Percentiles rank a stretch among this genome's conserved stretches.
These are phyloP conservation scores for Malacoraja senta DNA, from an alignment of 2,797 vertebrate genomes.

Conservation along the genomic window DNA sequence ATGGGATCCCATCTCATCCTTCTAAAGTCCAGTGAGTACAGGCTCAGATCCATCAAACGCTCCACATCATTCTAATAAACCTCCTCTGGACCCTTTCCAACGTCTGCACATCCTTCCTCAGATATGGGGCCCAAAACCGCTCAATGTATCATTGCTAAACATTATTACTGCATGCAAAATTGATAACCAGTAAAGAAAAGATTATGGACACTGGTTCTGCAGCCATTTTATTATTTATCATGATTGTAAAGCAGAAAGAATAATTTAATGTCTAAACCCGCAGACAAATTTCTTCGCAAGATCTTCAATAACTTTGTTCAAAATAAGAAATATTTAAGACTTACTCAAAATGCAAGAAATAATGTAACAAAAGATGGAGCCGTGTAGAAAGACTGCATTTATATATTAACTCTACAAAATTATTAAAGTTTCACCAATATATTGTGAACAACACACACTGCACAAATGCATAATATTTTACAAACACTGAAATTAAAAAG, in stretches of 20 bases:
- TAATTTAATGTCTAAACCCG: not conserved
- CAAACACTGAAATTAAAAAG: constrained; percentile 1
- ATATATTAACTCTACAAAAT: not conserved
- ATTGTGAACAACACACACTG: not conserved
- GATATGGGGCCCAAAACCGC: too few species aligned
- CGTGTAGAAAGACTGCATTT: not conserved
- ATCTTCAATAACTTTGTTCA: not conserved
- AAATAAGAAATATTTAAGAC: not conserved
- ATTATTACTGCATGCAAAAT: not conserved
- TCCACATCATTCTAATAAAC: too few species aligned
- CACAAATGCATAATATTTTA: not conserved
- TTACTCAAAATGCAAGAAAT: not conserved
- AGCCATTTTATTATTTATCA: constrained; percentile 18
- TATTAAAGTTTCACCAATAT: not conserved
- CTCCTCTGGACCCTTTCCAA: too few species aligned
- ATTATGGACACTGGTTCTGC: not conserved
- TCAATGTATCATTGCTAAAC: not conserved
- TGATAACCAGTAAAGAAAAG: not conserved
- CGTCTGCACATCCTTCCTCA: too few species aligned
- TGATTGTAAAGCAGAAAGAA: not conserved
- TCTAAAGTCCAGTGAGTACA: too few species aligned
- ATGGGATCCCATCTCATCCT: too few species aligned
- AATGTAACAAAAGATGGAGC: not conserved
- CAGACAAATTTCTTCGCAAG: too few species aligned
- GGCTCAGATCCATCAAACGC: too few species aligned